These are phyloP conservation scores for Paedocypris micromegethes DNA, from an alignment of 2,797 vertebrate species.

Conservation along the genomic window DNA sequence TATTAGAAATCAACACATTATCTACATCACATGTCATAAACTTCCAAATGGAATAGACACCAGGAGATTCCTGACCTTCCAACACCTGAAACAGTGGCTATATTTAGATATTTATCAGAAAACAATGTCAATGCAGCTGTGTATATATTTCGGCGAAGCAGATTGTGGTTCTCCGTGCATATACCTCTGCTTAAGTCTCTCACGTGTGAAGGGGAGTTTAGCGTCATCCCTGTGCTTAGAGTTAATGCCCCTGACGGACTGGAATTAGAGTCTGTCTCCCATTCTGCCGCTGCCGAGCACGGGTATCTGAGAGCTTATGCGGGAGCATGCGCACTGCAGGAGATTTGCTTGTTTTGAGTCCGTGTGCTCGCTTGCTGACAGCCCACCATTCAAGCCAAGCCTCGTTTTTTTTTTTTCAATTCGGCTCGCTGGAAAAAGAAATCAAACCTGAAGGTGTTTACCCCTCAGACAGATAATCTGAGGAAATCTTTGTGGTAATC, in stretches of 20 bases:
- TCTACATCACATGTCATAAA: background rate
- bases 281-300: slow-evolving; percentile 8
- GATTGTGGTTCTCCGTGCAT: slow-evolving; percentile 23
- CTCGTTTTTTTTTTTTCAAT: background rate
- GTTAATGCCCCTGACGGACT: slow-evolving; percentile 40
- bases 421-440: slow-evolving; percentile 11
- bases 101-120: background rate
- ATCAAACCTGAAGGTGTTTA: background rate
- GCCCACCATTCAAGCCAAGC: background rate
- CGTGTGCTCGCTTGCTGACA: background rate
- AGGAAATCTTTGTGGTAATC: background rate
- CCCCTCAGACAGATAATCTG: background rate
- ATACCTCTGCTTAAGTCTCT: slow-evolving; percentile 35
- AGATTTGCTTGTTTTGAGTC: slow-evolving; percentile 21
- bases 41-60: too few relatives aligned
- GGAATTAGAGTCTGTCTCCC: slow-evolving; percentile 33
- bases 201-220: slow-evolving; percentile 38
- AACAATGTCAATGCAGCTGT: slow-evolving; percentile 16
- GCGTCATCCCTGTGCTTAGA: slow-evolving; percentile 33
- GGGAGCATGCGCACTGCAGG: slow-evolving; percentile 8
- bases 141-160: slow-evolving; percentile 6
- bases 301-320: slow-evolving; percentile 16
- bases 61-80: too few relatives aligned
- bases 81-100: too few relatives aligned
- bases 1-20: slow-evolving; percentile 27